Evolutionary conservation across 2,113 vertebrate genomes (phyloP).

Genomic region (Solenodon paradoxus): DNA sequence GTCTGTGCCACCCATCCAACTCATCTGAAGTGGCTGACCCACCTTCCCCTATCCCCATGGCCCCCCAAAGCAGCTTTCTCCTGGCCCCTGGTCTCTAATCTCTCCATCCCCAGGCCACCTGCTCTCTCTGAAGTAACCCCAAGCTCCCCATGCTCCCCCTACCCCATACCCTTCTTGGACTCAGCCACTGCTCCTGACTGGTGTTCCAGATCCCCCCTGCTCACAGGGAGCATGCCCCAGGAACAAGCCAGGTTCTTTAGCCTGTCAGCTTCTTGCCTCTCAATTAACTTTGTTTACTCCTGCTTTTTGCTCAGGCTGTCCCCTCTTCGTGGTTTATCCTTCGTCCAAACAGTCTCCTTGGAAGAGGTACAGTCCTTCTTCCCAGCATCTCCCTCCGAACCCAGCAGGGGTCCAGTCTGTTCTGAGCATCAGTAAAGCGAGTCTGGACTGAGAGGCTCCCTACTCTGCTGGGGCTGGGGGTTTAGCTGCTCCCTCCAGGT

Average conservation of each 20-base stretch:
- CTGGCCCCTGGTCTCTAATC: not conserved
- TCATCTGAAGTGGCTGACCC: not conserved
- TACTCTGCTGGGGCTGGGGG: not conserved
- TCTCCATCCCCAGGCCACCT: rapidly evolving
- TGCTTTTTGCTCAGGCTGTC: not conserved
- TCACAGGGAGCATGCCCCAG: too few species aligned
- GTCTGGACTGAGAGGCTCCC: not conserved
- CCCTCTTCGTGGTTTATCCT: not conserved
- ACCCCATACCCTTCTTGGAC: too few species aligned
- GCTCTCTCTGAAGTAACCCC: not conserved
- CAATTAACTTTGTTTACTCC: not conserved
- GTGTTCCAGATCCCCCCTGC: too few species aligned
- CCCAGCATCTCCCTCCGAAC: not conserved
- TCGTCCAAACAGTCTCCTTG: not conserved
- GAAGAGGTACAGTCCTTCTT: not conserved
- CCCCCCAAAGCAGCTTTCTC: too few species aligned
- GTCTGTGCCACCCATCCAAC: not conserved
- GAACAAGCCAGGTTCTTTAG: not conserved
- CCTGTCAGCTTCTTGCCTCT: not conserved
- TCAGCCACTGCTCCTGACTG: not conserved
- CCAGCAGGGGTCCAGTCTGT: not conserved
- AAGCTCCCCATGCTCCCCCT: not conserved
- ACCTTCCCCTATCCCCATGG: not conserved
- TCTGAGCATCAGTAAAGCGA: not conserved
- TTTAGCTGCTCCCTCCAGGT: not conserved